Evolutionary conservation across 2,888 invertebrate genomes (phyloP), one percentile per base, ranked within the genome.

Genomic region (Drosophila eohydei): DNA sequence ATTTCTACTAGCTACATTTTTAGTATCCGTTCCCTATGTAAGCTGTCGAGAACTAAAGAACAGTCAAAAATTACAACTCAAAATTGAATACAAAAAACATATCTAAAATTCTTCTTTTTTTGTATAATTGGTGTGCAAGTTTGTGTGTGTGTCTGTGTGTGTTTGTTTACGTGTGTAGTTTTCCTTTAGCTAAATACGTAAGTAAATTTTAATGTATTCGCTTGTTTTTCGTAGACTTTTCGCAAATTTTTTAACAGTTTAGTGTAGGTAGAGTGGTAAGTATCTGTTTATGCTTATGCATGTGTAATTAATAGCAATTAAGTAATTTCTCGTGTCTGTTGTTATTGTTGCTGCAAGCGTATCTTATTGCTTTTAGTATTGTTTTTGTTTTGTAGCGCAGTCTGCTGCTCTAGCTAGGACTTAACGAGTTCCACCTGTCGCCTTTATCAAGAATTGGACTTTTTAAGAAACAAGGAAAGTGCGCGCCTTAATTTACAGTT

Each of bases 1-100:
- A 89, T 81, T 86, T 86, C 90, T 86, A 86, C 86, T 86, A 86
- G 71, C 86, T 86, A 86, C 83, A 52, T 65, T 78, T 71, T 72
- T 60, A 59, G 71, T 76, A 66, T 73, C 21, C 58, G 65, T 75
- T 71, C 48, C 71, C 65, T 66, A 54, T 34, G 59, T 51, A 60
- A 66, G 40, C 46, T 44, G n/a, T 52, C 51, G 51, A 69, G 26
- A 65, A 61, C 59, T 41, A n/a, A 71, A 57, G 41, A 46, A 32
- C 50, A 46, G 55, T 60, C 61, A 26, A 61, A 65, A 66, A 61
- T 40, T 64, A 38, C 66, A 78, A 68, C 34, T 32, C 38, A 69
- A 64, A 55, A 43, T 28, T 46, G 8, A 48, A 38, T 21, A 58
- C 0, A 36, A 40, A 51, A 56, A 21, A 2, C 12, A 30, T 4